Conservation (phyloP, 2,797 vertebrate genomes). For the Microcaecilia unicolor region DNA sequence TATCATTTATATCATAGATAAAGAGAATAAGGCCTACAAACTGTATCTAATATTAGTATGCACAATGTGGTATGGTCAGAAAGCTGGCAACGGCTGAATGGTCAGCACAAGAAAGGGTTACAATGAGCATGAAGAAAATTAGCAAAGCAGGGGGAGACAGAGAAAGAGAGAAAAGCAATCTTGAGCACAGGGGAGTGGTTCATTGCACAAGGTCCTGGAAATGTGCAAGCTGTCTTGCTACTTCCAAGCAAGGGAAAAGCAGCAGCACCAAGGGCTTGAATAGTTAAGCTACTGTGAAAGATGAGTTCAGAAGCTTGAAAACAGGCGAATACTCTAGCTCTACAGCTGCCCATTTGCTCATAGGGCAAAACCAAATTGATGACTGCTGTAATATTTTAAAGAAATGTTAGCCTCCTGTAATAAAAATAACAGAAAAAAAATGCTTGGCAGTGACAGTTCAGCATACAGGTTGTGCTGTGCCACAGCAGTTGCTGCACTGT, state of each 20-base stretch:
- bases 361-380: constrained; percentile 1
- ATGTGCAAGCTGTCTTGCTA: no score
- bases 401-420: constrained; percentile 9
- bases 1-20: constrained; percentile 4
- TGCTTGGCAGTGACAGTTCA: constrained; percentile 4
- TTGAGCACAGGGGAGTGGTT: no score
- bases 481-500: background rate
- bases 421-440: background rate
- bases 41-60: no score
- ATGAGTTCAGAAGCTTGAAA: constrained; percentile 18
- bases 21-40: constrained; percentile 29
- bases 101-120: no score
- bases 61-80: no score
- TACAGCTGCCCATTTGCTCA: background rate
- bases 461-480: background rate
- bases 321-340: background rate
- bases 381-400: constrained; percentile 11
- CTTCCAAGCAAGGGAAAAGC: constrained; percentile 10
- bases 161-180: no score
- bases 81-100: no score
- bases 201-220: no score
- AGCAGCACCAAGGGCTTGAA: constrained; percentile 19
- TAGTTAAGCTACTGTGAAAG: constrained; percentile 40
- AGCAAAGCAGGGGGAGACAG: no score
- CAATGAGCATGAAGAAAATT: no score